Evolutionary conservation across 2,888 invertebrate species (phyloP), one percentile per base, ranked within the genome.

Genomic region (Alsophila aescularia): DNA sequence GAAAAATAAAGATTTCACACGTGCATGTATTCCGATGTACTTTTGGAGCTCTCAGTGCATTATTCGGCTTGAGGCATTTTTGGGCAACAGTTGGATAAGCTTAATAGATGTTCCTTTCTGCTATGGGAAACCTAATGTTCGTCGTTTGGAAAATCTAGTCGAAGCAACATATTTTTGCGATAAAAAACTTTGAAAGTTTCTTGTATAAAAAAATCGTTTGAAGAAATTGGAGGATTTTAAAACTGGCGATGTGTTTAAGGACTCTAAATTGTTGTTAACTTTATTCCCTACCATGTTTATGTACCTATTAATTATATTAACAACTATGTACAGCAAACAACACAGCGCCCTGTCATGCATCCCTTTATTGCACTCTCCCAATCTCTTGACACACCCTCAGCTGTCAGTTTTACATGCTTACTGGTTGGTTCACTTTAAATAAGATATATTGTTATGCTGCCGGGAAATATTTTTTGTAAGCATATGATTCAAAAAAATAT

Each of bases 1-100:
- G 69, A 69, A 79, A 78, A 81, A 81, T 78, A 80, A 75, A 79
- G 76, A 79, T 79, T 43, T 48, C 36, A 29, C 35, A 51, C 58
- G 48, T 52, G 48, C 52, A 36, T 44, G 51, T 54, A 59, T 55
- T 43, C 14, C 31, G 34, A 42, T 50, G 42, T 45, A 50, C 40
- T 31, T 45, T 50, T 24, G 41, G 13, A n/a, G 15, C 32, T 36
- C 42, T 36, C 40, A 24, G 49, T 49, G 57, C 47, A 49, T 57
- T 52, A 36, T 42, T 44, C 44, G 48, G 31, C 13, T 16, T 12
- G 29, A 13, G 16, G 12, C 44, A 43, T 56, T 52, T 57, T 36
- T 29, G 2, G 21, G 31, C 49, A 32, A 49, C 41, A 13, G 42
- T 35, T 47, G 41, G 37, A 42, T 45, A 41, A 50, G 29, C 36